These are phyloP conservation scores for Drosophila picticornis DNA, from an alignment of 2,888 invertebrate genomes.

Conservation along the genomic window DNA sequence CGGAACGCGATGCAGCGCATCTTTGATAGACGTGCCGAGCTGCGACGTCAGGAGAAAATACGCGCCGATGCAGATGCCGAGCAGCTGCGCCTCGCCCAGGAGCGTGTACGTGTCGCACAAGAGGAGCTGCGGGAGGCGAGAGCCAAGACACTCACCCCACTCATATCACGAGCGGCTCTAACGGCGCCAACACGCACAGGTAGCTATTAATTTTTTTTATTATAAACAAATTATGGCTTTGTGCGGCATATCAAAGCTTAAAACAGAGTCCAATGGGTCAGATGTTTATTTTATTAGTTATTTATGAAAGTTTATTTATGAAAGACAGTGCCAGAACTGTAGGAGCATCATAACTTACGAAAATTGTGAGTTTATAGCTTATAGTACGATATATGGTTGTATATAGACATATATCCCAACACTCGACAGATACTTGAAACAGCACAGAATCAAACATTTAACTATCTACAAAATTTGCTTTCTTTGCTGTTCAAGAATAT, in stretches of 20 bases:
- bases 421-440: neutral
- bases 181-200: conserved; percentile 72
- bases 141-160: conserved; percentile 76
- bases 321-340: neutral
- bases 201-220: conserved; percentile 15
- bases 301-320: too few relatives aligned
- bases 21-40: conserved; percentile 80
- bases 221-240: neutral
- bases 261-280: neutral
- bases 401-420: neutral
- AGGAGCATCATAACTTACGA: neutral
- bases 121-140: conserved; percentile 70
- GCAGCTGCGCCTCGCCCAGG: conserved; percentile 82
- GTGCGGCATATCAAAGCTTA: neutral
- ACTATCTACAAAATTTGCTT: neutral
- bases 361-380: neutral
- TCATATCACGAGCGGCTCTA: conserved; percentile 79
- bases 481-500: neutral
- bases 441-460: neutral
- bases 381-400: neutral
- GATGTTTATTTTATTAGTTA: neutral
- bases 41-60: conserved; percentile 74
- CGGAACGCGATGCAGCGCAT: conserved; percentile 87
- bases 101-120: conserved; percentile 80
- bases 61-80: conserved; percentile 74